Conservation (phyloP, 2,113 vertebrate species). For the Grus americana region DNA sequence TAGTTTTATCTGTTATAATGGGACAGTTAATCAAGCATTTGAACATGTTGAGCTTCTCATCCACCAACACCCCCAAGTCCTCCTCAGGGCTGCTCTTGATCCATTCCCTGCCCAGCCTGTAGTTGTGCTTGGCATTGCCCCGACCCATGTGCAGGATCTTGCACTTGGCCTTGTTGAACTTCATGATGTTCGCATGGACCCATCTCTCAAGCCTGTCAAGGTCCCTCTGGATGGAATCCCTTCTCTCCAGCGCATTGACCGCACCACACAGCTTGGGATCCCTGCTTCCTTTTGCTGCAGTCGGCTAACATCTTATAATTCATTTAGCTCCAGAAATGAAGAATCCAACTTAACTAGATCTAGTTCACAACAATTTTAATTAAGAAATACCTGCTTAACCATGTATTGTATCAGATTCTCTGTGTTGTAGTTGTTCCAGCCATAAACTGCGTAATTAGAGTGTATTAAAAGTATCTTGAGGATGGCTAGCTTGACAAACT, state of each 20-base stretch:
- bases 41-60: background rate
- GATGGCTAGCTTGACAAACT: background rate
- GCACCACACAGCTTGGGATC: background rate
- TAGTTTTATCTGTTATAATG: background rate
- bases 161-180: no score
- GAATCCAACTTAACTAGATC: background rate
- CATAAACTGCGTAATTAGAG: background rate
- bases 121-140: no score
- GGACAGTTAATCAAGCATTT: background rate
- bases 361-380: background rate
- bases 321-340: background rate
- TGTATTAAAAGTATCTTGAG: background rate
- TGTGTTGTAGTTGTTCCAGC: background rate
- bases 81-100: no score
- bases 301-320: background rate
- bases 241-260: no score
- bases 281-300: background rate
- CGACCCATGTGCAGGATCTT: no score
- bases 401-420: background rate
- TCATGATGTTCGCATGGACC: no score
- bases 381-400: background rate
- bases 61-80: no score
- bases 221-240: no score
- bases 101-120: no score
- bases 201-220: no score